Conservation (phyloP, 2,113 vertebrate genomes). For the Monarcha castaneiventris region DNA sequence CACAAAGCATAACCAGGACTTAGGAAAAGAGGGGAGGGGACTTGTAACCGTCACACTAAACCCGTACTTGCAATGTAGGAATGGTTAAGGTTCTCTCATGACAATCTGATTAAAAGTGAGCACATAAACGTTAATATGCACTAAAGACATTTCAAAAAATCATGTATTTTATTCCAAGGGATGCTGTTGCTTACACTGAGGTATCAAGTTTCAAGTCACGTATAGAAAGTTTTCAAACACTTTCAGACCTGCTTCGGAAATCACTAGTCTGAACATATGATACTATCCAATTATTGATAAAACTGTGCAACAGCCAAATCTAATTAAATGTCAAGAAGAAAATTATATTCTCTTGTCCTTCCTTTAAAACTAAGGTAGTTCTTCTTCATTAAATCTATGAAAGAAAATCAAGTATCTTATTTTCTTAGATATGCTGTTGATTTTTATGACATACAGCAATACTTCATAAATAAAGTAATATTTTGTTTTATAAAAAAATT, state of each 20-base stretch:
- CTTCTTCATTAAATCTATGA: background rate
- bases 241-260: conserved; percentile 30
- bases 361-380: background rate
- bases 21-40: background rate
- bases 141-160: background rate
- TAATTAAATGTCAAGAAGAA: background rate
- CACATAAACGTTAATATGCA: background rate
- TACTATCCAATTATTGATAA: background rate
- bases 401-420: background rate
- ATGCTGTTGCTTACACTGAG: conserved; percentile 16
- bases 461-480: background rate
- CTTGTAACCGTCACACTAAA: background rate
- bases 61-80: background rate
- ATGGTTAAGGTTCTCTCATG: background rate
- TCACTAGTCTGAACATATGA: background rate
- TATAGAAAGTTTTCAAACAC: conserved; percentile 39
- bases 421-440: background rate
- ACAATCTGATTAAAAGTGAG: background rate
- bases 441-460: background rate
- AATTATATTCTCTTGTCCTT: background rate
- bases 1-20: background rate
- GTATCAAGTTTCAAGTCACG: background rate
- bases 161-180: conserved; percentile 6
- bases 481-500: background rate
- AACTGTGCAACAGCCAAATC: background rate